Evolutionary conservation across 2,888 invertebrate genomes (phyloP).

Genomic region (Sinohyriopsis cumingii): DNA sequence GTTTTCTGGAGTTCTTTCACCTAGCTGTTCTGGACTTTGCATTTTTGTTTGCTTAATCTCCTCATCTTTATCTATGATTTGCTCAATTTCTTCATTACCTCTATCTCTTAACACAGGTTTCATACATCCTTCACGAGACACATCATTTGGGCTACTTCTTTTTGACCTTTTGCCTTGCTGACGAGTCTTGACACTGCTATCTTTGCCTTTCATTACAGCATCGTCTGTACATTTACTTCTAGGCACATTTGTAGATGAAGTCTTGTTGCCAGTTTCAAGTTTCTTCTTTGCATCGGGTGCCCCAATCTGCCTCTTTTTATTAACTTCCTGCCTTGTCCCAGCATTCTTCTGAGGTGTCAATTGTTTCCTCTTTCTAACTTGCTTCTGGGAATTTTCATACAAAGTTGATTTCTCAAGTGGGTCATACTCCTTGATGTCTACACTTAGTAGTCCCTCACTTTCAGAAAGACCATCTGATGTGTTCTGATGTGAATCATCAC

Average conservation of each 20-base stretch:
- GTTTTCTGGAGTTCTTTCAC: slow-evolving; percentile 48
- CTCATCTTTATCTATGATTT: not conserved
- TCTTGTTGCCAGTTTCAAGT: not conserved
- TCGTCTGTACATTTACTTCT: too few species aligned
- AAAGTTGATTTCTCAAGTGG: slow-evolving; percentile 15
- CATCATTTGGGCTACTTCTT: too few species aligned
- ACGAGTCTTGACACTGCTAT: too few species aligned
- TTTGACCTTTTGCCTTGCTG: too few species aligned
- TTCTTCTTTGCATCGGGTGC: not conserved
- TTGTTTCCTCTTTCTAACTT: slow-evolving; percentile 44
- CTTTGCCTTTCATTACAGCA: too few species aligned
- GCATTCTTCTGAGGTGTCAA: slow-evolving; percentile 42
- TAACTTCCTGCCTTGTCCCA: not conserved
- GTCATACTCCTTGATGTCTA: slow-evolving; percentile 4
- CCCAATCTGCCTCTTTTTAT: slow-evolving; percentile 6
- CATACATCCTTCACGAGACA: not conserved
- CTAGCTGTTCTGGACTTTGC: not conserved
- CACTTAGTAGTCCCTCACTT: not conserved
- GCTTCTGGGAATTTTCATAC: slow-evolving; percentile 13
- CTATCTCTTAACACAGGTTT: not conserved
- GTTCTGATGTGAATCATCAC: not conserved
- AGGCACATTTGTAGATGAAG: too few species aligned
- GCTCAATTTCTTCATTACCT: not conserved
- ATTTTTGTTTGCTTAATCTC: not conserved
- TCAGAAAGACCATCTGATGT: not conserved